phyloP scores from a whole-genome alignment of 2,797 vertebrate species.

The Harpagifer antarcticus region DNA sequence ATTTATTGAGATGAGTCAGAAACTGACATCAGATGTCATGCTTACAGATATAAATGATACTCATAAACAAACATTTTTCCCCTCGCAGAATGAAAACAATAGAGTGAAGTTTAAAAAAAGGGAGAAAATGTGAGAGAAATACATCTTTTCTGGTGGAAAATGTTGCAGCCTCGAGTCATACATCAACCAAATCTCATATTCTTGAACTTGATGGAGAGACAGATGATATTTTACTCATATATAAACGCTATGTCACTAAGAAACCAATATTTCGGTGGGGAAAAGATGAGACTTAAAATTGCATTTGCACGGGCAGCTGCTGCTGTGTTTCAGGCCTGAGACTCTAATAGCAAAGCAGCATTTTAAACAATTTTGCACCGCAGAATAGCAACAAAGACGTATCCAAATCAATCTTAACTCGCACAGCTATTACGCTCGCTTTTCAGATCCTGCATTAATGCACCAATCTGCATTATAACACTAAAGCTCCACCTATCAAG shows the following conservation, averaged over 20 bases:
- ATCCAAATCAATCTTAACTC: slow-evolving; percentile 60
- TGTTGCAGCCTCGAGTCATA: slow-evolving; percentile 16
- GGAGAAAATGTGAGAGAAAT: not conserved
- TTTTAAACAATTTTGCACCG: slow-evolving; percentile 40
- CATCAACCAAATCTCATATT: slow-evolving; percentile 48
- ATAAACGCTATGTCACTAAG: slow-evolving; percentile 8
- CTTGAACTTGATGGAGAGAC: slow-evolving; percentile 34
- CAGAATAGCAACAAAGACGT: slow-evolving; percentile 47
- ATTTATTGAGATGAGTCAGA: not conserved
- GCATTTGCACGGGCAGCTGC: slow-evolving; percentile 8
- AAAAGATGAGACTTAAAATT: slow-evolving; percentile 21
- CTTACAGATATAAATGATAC: slow-evolving; percentile 7
- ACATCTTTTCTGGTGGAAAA: slow-evolving; percentile 28
- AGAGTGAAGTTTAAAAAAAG: slow-evolving; percentile 1
- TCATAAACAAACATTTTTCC: slow-evolving; percentile 1
- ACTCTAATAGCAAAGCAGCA: slow-evolving; percentile 21
- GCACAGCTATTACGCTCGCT: slow-evolving; percentile 54
- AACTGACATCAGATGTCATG: slow-evolving; percentile 5
- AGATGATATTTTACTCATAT: slow-evolving; percentile 16
- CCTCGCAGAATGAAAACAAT: not conserved
- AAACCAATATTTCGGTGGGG: slow-evolving; percentile 7
- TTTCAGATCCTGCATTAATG: slow-evolving; percentile 66
- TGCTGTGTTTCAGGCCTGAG: slow-evolving; percentile 4
- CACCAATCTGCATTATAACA: slow-evolving; percentile 74
- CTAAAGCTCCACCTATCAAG: slow-evolving; percentile 62